phyloP scores from a whole-genome alignment of 2,888 invertebrate species.

The Amphiduros pacificus region DNA sequence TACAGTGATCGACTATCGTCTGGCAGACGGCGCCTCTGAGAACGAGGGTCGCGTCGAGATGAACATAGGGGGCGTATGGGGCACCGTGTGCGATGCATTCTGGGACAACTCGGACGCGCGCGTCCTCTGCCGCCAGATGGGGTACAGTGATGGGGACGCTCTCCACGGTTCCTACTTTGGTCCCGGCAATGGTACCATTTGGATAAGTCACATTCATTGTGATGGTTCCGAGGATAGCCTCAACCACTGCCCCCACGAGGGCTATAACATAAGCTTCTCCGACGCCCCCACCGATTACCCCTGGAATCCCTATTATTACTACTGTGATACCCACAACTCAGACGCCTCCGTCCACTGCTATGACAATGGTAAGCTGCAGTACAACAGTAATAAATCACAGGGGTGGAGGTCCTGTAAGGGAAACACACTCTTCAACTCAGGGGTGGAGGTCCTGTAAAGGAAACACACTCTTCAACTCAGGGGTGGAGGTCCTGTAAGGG shows the following conservation, averaged over 20 bases:
- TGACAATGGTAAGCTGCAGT: no score
- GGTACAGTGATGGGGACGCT: slow-evolving; percentile 59
- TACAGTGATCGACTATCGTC: slow-evolving; percentile 42
- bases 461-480: no score
- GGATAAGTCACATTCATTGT: slow-evolving; percentile 7
- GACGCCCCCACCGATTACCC: no score
- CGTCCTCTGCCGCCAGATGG: slow-evolving; percentile 72
- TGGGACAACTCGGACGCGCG: slow-evolving; percentile 72
- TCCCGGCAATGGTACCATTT: slow-evolving; percentile 16
- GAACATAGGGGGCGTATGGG: slow-evolving; percentile 71
- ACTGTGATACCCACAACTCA: no score
- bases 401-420: no score
- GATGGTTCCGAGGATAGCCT: slow-evolving; percentile 66
- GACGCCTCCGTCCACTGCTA: slow-evolving; percentile 8
- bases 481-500: no score
- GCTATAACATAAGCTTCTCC: not conserved
- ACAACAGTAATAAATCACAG: no score
- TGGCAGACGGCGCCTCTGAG: slow-evolving; percentile 32
- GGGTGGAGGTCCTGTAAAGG: no score
- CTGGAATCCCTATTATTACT: no score
- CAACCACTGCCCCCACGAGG: slow-evolving; percentile 64
- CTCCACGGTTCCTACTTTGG: slow-evolving; percentile 3
- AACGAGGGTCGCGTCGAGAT: slow-evolving; percentile 65
- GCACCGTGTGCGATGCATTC: slow-evolving; percentile 74
- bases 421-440: no score